A percentile compares a stretch with the other conserved stretches of the same genome.
Evolutionary conservation across 2,113 vertebrate genomes (phyloP).

Genomic region (Eublepharis macularius): DNA sequence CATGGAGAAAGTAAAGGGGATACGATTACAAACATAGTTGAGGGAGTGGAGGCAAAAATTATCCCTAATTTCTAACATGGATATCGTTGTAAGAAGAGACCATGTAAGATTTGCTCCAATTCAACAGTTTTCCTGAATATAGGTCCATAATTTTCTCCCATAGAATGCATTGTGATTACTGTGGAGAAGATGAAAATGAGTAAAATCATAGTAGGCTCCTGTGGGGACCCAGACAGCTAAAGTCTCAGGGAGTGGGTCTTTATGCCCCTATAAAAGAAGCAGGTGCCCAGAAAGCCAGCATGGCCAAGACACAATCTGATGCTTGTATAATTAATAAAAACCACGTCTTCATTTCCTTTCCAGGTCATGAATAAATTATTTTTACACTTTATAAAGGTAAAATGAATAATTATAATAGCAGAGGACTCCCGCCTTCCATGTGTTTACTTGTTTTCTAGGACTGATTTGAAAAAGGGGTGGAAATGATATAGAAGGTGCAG

Average conservation of each 20-base stretch:
- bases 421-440: no score
- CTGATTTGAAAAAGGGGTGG: not conserved
- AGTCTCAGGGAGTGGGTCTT: not conserved
- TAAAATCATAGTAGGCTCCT: not conserved
- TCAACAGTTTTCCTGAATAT: not conserved
- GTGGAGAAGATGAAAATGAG: not conserved
- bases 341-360: not conserved
- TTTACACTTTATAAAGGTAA: not conserved
- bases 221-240: not conserved
- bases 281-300: not conserved
- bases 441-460: not conserved
- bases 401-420: not conserved
- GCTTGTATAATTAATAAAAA: not conserved
- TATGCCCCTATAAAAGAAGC: not conserved
- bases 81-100: no score
- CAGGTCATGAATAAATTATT: not conserved
- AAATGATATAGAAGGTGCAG: slow-evolving; percentile 2
- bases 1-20: not conserved
- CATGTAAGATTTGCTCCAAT: not conserved
- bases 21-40: not conserved
- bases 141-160: not conserved
- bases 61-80: not conserved
- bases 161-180: not conserved
- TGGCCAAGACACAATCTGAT: not conserved
- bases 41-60: not conserved